These are phyloP conservation scores for Agapostemon virescens DNA, from an alignment of 2,888 invertebrate genomes.

Conservation along the genomic window DNA sequence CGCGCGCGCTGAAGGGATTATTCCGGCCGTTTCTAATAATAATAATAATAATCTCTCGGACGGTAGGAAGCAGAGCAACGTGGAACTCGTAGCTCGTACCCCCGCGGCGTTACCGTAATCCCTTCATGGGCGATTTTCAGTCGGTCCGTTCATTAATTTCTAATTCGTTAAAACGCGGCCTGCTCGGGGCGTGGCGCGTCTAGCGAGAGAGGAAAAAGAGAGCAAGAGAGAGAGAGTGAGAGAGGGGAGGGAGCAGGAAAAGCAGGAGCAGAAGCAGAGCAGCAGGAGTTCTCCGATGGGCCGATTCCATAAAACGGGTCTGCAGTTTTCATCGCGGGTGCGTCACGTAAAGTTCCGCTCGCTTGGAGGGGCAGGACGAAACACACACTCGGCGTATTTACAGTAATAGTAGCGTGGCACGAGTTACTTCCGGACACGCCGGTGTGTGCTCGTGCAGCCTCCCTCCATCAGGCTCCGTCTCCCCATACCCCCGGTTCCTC, in stretches of 20 bases:
- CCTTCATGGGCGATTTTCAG: conserved; percentile 2
- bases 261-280: not conserved
- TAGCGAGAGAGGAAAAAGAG: not conserved
- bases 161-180: conserved; percentile 22
- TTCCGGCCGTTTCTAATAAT: not conserved
- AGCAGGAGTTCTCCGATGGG: not conserved
- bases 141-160: conserved; percentile 26
- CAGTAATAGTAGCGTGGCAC: conserved; percentile 52
- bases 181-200: not conserved
- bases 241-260: not conserved
- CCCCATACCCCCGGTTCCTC: too few relatives aligned
- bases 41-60: conserved; percentile 8
- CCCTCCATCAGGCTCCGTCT: not conserved
- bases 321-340: conserved; percentile 32
- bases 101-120: conserved; percentile 12
- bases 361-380: conserved; percentile 27
- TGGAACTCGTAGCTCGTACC: conserved; percentile 8
- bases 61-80: not conserved
- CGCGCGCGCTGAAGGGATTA: not conserved
- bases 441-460: conserved; percentile 36
- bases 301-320: conserved; percentile 14
- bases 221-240: not conserved
- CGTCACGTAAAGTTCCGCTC: conserved; percentile 39
- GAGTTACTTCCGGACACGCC: conserved; percentile 48
- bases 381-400: conserved; percentile 42